These are phyloP conservation scores for Microtus pennsylvanicus DNA, from an alignment of 2,113 vertebrate genomes.

Conservation along the genomic window DNA sequence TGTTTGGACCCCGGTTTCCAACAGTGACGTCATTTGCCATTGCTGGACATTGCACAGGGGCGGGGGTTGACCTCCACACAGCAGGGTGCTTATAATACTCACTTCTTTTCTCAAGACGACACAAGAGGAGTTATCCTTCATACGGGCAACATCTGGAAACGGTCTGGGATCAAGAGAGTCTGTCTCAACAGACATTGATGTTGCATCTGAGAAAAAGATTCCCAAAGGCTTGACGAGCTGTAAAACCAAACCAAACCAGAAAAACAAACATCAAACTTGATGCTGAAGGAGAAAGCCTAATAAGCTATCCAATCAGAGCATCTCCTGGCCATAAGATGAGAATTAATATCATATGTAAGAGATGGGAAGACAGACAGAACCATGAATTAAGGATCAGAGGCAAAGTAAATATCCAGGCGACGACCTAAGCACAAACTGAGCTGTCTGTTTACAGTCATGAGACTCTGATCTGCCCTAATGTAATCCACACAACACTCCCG, in stretches of 20 bases:
- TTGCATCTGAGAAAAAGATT: background rate
- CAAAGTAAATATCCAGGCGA: background rate
- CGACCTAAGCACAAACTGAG: background rate
- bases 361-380: background rate
- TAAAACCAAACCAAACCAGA: too few species aligned
- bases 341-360: background rate
- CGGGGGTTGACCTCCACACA: accelerated
- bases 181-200: background rate
- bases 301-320: background rate
- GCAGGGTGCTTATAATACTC: background rate
- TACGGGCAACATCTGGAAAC: background rate
- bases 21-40: too few species aligned
- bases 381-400: background rate
- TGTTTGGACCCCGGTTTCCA: background rate
- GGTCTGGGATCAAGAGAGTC: background rate
- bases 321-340: background rate
- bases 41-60: background rate
- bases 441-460: background rate
- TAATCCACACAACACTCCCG: background rate
- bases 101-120: background rate
- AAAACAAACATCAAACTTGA: too few species aligned
- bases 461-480: background rate
- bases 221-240: background rate
- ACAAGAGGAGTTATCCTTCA: background rate
- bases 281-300: too few species aligned